Evolutionary conservation across 2,113 vertebrate species (phyloP), one percentile per base, ranked within the genome.

Genomic region (Petrocephalus microphthalmus): DNA sequence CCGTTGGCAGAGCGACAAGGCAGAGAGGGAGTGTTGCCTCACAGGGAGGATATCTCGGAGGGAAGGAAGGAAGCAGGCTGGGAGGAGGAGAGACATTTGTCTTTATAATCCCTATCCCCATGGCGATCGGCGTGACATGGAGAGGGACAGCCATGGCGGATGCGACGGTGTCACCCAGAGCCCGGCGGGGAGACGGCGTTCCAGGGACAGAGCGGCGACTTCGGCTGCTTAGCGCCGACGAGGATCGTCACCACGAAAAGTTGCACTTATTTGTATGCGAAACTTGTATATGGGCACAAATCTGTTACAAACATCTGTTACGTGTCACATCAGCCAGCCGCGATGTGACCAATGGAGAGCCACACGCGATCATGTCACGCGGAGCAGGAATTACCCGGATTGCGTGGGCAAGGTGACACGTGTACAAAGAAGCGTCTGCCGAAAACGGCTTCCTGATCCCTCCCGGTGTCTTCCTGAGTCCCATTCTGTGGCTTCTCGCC

Each of bases 21-120:
- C n/a, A 60, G 56, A 13, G 19, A 64, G 37, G 56, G 85, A 86
- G 85, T 22, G 56, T 42, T 64, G 37, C 19, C 11, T 4, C 19
- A 33, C 22, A 7, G 53, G 52, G 53, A 57, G 33, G 84, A 60
- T 54, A 37, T 54, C 83, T 84, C 25, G 7, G 20, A 86, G 53
- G 93, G 92, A 53, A 33, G 51, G 86, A 91, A 57, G n/a, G 67
- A 84, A 42, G 7, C 64, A 64, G 25, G 88, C 78, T 52, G 13
- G 33, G 87, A 33, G 45, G 74, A 82, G 87, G 91, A 91, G 90
- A 89, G 89, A 92, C 90, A 90, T 92, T 91, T 87, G 91, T 93
- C 90, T 88, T 64, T 8, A 45, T 60, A 60, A 57, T 86, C 33
- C 85, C 85, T 64, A 45, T 60, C 37, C 47, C 51, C 47, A 29